A percentile compares a stretch with the other conserved stretches of the same genome.
These are phyloP conservation scores for Otus scops DNA, from an alignment of 2,797 vertebrate species.

Conservation along the genomic window DNA sequence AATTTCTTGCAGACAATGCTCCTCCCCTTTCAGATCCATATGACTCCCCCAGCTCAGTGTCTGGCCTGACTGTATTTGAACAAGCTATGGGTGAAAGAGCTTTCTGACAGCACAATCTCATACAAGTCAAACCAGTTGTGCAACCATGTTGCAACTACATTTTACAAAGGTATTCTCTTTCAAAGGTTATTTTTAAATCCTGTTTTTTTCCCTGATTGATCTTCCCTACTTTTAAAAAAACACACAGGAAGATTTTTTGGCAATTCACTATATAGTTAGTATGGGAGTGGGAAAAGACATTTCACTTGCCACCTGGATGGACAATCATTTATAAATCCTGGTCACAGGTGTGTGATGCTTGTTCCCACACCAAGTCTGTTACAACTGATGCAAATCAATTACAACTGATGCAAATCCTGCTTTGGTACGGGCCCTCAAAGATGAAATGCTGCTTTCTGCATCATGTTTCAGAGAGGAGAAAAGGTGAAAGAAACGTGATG, in stretches of 20 bases:
- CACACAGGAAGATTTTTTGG: background rate
- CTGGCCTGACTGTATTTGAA: background rate
- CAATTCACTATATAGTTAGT: background rate
- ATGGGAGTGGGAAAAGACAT: background rate
- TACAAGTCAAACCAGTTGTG: background rate
- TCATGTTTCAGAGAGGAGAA: background rate
- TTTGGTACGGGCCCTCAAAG: background rate
- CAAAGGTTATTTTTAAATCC: conserved; percentile 3
- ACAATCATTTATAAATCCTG: background rate
- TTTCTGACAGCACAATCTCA: background rate
- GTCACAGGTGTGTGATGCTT: background rate
- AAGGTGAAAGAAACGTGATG: background rate
- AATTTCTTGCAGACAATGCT: background rate
- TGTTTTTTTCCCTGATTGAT: background rate
- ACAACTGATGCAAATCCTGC: background rate
- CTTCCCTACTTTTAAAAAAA: background rate
- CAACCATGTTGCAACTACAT: background rate
- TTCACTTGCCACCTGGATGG: background rate
- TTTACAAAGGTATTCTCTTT: background rate
- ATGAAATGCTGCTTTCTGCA: background rate
- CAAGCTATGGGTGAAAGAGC: background rate
- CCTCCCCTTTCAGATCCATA: background rate
- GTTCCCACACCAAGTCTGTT: background rate
- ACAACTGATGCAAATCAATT: background rate
- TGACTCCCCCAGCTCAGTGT: background rate